phyloP scores from a whole-genome alignment of 2,797 vertebrate genomes.

The Falco concolor region DNA sequence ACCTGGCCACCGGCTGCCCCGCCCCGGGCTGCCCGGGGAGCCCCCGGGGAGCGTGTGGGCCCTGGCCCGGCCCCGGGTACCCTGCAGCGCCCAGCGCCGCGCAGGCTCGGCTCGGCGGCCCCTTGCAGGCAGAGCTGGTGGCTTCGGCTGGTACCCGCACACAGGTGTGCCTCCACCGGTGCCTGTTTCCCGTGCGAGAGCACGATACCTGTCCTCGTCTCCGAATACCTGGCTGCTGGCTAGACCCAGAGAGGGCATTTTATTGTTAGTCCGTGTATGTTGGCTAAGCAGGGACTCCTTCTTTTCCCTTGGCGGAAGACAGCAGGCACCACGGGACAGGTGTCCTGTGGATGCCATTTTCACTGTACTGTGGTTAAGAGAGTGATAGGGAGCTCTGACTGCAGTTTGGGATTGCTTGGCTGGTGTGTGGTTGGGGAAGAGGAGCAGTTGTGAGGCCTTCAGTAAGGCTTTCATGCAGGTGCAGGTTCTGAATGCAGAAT shows the following conservation, averaged over 20 bases:
- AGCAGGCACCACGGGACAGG: neutral
- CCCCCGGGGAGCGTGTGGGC: neutral
- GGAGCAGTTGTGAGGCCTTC: neutral
- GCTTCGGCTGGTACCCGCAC: neutral
- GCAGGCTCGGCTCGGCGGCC: neutral
- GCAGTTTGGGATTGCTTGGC: neutral
- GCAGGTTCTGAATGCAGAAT: neutral
- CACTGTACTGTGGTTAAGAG: rapidly evolving
- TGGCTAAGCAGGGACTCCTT: neutral
- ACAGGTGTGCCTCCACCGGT: neutral
- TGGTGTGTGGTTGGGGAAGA: neutral
- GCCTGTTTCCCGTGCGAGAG: rapidly evolving
- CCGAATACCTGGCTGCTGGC: neutral
- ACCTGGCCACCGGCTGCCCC: neutral
- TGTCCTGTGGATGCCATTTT: neutral
- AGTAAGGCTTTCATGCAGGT: rapidly evolving
- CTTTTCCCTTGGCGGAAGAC: neutral
- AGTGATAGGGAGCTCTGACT: rapidly evolving
- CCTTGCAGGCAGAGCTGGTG: neutral
- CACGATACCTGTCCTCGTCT: no score
- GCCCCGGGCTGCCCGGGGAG: neutral
- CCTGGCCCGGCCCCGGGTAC: neutral
- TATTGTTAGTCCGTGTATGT: rapidly evolving
- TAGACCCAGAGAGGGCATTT: neutral
- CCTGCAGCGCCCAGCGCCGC: neutral